phyloP scores from a whole-genome alignment of 2,888 invertebrate species.

The Melanophora roralis region DNA sequence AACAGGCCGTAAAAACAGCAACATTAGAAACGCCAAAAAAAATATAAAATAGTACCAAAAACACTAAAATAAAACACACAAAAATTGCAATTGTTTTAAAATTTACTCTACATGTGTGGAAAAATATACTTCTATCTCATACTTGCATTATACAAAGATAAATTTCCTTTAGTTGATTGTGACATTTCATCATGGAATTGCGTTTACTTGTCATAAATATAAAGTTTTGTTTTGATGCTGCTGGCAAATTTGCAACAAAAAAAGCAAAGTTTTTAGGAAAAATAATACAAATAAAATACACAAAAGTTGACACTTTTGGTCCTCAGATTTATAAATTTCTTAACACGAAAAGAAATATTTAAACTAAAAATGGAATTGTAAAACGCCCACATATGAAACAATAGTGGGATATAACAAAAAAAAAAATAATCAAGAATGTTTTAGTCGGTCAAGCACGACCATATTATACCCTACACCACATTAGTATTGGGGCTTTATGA shows the following conservation, averaged over 20 bases:
- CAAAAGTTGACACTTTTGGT: constrained; percentile 61
- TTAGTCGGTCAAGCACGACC: too few relatives aligned
- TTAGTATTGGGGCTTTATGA: too few relatives aligned
- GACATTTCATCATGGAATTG: constrained; percentile 75
- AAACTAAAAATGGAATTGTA: constrained; percentile 51
- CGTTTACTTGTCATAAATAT: constrained; percentile 73
- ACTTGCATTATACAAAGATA: background rate
- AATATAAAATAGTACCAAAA: constrained; percentile 45
- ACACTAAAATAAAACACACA: constrained; percentile 6
- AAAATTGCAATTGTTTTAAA: constrained; percentile 32
- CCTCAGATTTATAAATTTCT: constrained; percentile 60
- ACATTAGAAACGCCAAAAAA: constrained; percentile 14
- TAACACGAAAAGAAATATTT: constrained; percentile 60
- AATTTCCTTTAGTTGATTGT: constrained; percentile 59
- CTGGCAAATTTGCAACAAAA: constrained; percentile 23
- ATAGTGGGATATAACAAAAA: background rate
- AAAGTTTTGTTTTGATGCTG: constrained; percentile 37
- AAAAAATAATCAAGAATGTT: too few relatives aligned
- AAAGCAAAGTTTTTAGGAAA: background rate
- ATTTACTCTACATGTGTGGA: background rate
- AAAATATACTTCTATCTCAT: background rate
- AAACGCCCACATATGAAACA: constrained; percentile 57
- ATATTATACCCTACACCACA: too few relatives aligned
- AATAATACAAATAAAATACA: constrained; percentile 28
- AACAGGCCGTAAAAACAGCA: constrained; percentile 11